Base-by-base conservation (phyloP, 2,888 invertebrate species). In the Ellobium chinense region DNA sequence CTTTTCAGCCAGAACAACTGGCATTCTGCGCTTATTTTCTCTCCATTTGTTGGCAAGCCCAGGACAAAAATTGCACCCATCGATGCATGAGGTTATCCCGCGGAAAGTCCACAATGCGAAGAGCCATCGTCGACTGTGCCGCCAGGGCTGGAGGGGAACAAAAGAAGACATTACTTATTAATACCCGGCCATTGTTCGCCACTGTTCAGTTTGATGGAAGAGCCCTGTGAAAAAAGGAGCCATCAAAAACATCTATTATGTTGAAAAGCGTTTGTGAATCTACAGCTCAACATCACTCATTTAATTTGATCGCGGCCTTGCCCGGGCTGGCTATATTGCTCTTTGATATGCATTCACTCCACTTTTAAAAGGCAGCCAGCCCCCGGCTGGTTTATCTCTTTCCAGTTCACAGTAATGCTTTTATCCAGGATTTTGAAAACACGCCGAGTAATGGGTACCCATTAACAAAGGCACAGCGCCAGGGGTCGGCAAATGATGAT, bases 101-200 rank as follows among this genome's bases (percentile, higher is more conserved):
- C n/a, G 68, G 58, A 69, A 4, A 29, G 39, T 14, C n/a, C 2
- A 77, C 77, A 77, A 77, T 77, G 37, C 37, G 29, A 24, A 54
- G 69, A 60, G 46, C n/a, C 69, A n/a, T 29, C 24, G 63, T 34
- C 39, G 36, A 66, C n/a, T 27, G 18, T 27, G 7, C 58, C 18
- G 58, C n/a, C 29, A 14, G 18, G 34, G 56, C 37, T 27, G 27
- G 14, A 24, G 0, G 31, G 2, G 37, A 75, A 82, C 39, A 79
- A 62, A 76, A 21, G 66, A 31, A 36, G 34, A 76, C 80, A 80
- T 82, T 82, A 80, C 80, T 80, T 82, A 82, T 80, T 80, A 77
- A 80, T 82, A 77, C 76, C 60, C 60, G 46, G 60, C 39, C 27
- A 63, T 82, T 82, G 82, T 82, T 18, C 34, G 34, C 68, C 24